A percentile compares a stretch with the other conserved stretches of the same genome.
phyloP scores from a whole-genome alignment of 2,888 invertebrate genomes.

The Iphiclides podalirius region DNA sequence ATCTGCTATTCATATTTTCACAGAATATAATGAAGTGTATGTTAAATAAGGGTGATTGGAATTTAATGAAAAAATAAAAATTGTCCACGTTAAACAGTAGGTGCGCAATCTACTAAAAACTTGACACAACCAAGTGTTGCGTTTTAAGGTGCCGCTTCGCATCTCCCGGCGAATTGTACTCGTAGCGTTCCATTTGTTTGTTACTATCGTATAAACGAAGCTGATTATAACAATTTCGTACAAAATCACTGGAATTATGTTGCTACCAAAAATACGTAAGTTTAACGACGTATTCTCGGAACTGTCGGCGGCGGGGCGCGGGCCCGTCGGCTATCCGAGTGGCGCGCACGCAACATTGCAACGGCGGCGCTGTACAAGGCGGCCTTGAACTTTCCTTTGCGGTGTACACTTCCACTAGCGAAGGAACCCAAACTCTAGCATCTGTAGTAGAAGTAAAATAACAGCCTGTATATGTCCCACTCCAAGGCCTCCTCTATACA shows the following conservation, averaged over 20 bases:
- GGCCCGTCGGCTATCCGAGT: slow-evolving; percentile 45
- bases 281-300: slow-evolving; percentile 78
- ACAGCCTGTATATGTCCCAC: too few species aligned
- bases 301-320: too few species aligned
- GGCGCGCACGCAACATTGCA: slow-evolving; percentile 41
- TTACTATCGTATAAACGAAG: slow-evolving; percentile 74
- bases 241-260: slow-evolving; percentile 77
- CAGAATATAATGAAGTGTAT: too few species aligned
- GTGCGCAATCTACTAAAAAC: too few species aligned
- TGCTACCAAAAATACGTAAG: slow-evolving; percentile 80
- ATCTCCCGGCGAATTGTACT: slow-evolving; percentile 47
- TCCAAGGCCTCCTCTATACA: too few species aligned
- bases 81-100: too few species aligned
- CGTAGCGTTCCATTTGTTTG: slow-evolving; percentile 77
- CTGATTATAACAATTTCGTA: slow-evolving; percentile 79
- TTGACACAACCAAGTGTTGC: not conserved
- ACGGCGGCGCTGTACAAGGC: slow-evolving; percentile 40
- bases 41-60: too few species aligned
- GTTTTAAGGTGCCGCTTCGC: slow-evolving; percentile 38
- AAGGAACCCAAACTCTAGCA: not conserved
- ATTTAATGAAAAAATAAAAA: too few species aligned
- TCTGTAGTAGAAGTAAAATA: too few species aligned
- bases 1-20: too few species aligned
- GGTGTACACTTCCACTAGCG: slow-evolving; percentile 10
- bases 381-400: slow-evolving; percentile 57